A percentile compares a stretch with the other conserved stretches of the same genome.
Evolutionary conservation across 92 coral and sea anemone species (phyloP).

Genomic region (Parazoanthus swiftii): DNA sequence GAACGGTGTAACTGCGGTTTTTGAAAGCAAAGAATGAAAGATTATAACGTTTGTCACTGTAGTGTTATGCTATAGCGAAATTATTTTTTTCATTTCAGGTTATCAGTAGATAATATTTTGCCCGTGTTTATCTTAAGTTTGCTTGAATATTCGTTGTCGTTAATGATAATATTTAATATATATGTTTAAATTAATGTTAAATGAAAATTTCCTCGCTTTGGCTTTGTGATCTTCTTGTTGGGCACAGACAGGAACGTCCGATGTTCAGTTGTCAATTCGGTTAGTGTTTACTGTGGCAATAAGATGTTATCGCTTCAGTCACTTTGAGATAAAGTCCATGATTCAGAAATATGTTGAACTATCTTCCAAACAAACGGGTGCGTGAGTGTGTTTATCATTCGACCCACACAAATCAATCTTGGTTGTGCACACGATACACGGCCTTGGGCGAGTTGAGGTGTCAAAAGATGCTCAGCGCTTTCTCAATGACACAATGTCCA

Average conservation of each 20-base stretch:
- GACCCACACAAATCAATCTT: background rate
- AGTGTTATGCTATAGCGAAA: no score
- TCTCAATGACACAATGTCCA: background rate
- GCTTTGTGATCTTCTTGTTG: background rate
- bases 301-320: background rate
- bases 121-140: background rate
- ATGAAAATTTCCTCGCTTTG: background rate
- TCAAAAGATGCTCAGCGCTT: background rate
- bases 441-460: background rate
- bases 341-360: background rate
- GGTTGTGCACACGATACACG: background rate
- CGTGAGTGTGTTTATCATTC: background rate
- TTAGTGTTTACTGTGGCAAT: background rate
- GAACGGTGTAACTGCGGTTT: background rate
- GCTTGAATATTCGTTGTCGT: no score
- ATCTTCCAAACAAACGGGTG: background rate
- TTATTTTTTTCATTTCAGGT: background rate
- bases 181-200: no score
- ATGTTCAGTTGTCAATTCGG: background rate
- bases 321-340: background rate
- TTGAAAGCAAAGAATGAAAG: no score
- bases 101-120: background rate
- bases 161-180: no score
- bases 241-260: no score
- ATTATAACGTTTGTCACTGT: no score